Evolutionary conservation across 2,113 vertebrate species (phyloP), one percentile per base, ranked within the genome.

Genomic region (Mormyrus lacerda): DNA sequence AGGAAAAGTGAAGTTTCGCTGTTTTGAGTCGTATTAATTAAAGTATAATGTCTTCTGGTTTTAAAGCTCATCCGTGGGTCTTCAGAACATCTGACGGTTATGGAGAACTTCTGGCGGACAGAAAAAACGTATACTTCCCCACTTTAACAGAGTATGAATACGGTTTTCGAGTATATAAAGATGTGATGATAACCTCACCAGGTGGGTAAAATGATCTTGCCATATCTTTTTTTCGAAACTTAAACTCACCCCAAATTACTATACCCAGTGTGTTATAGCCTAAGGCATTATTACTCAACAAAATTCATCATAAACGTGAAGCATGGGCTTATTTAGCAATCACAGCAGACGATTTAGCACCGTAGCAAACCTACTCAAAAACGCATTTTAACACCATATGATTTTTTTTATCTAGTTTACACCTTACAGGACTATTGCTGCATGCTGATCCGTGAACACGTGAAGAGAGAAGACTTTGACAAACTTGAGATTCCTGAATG

Each of bases 21-120:
- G 61, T 69, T 27, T 27, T 31, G 61, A 69, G n/a, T 69, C 61
- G 61, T 86, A 19, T 53, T 86, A 45, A 50, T 86, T 53, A 53
- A 31, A 86, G 27, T 17, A 79, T 79, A 17, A 19, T 79, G 73
- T 79, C 3, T 31, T 31, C 84, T 86, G 13, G 11, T 17, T n/a
- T 86, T 35, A 86, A 35, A 86, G 84, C 84, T 86, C 84, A 86
- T 8, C 84, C 84, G 15, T 86, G 84, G 84, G 48, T 86, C 45
- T 86, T 86, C 35, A 86, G 45, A 51, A 86, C 84, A n/a, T 35
- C 84, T 53, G 48, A 86, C 4, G 21, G 48, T 31, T 51, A 13
- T 48, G 45, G 2, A 13, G 35, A 51, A 51, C 84, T 86, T 19
- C 84, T 86, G 24, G 48, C 48, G 15, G 47, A 86, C n/a, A 51